phyloP scores from a whole-genome alignment of 2,888 invertebrate species.

The Gortyna flavago region DNA sequence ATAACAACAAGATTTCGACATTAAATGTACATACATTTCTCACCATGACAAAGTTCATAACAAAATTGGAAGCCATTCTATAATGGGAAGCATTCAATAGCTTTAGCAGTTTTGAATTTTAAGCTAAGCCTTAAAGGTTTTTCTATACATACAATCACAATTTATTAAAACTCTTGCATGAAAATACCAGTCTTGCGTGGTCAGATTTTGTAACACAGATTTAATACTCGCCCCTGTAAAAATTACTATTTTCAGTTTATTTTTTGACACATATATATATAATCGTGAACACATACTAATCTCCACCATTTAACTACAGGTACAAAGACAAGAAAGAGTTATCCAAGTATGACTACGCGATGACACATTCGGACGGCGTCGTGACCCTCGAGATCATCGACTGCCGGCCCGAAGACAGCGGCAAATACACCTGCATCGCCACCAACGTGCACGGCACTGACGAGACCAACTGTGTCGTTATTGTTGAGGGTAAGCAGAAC shows the following conservation, averaged over 20 bases:
- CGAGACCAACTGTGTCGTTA: conserved; percentile 98
- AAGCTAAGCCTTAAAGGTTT: not conserved
- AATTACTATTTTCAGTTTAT: not conserved
- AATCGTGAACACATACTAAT: not conserved
- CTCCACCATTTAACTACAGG: conserved; percentile 69
- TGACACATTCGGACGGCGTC: conserved; percentile 98
- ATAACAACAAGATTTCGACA: no score
- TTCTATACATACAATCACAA: not conserved
- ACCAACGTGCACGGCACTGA: conserved; percentile 98
- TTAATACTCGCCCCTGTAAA: not conserved
- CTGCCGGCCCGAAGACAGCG: conserved; percentile 98
- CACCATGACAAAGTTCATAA: not conserved
- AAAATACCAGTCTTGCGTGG: not conserved
- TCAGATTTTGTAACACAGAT: not conserved
- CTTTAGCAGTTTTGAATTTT: no score
- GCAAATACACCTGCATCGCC: conserved; percentile 98
- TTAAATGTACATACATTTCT: no score
- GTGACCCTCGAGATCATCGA: conserved; percentile 99
- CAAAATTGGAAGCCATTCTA: not conserved
- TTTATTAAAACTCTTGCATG: not conserved
- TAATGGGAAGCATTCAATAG: no score
- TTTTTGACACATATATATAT: not conserved
- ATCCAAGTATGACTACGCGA: conserved; percentile 96
- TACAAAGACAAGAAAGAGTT: conserved; percentile 97
- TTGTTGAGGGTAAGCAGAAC: conserved; percentile 95